phyloP scores from a whole-genome alignment of 37 sponge, comb jelly and placozoan species.

The Agelas oroides region DNA sequence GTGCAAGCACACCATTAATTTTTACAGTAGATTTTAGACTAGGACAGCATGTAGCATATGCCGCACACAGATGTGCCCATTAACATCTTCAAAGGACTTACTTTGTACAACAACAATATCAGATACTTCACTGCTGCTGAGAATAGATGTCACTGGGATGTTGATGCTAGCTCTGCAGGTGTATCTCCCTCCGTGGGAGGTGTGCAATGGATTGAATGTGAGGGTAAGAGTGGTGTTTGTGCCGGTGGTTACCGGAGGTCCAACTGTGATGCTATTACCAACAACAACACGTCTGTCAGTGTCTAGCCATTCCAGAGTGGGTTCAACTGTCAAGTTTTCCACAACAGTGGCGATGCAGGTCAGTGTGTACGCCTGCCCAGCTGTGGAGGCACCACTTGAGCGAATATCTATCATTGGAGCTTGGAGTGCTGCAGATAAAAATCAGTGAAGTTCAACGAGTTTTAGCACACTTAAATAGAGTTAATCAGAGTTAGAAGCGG shows the following conservation, averaged over 20 bases:
- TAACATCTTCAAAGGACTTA: too few relatives aligned
- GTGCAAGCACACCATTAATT: too few relatives aligned
- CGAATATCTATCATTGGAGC: constrained; percentile 10
- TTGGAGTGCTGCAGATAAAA: too few relatives aligned
- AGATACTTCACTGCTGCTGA: neutral
- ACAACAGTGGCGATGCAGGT: constrained; percentile 23
- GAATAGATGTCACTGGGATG: neutral
- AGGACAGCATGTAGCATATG: too few relatives aligned
- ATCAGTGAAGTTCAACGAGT: too few relatives aligned
- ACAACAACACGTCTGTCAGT: neutral
- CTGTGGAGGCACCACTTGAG: neutral
- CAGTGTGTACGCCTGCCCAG: constrained; percentile 47
- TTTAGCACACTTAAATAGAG: too few relatives aligned
- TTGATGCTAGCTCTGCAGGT: constrained; percentile 26
- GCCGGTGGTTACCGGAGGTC: too few relatives aligned
- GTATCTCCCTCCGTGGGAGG: constrained; percentile 55
- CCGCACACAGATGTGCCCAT: too few relatives aligned
- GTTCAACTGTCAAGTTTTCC: neutral
- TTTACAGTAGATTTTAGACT: too few relatives aligned
- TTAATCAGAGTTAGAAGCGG: too few relatives aligned
- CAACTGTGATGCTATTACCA: neutral
- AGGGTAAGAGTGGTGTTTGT: neutral
- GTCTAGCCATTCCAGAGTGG: constrained; percentile 28
- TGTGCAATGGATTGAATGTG: constrained; percentile 17
- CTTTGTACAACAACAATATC: constrained; percentile 13